Base-by-base conservation (phyloP, 1,140 invertebrate genomes). In the Leptopilina clavipes region DNA sequence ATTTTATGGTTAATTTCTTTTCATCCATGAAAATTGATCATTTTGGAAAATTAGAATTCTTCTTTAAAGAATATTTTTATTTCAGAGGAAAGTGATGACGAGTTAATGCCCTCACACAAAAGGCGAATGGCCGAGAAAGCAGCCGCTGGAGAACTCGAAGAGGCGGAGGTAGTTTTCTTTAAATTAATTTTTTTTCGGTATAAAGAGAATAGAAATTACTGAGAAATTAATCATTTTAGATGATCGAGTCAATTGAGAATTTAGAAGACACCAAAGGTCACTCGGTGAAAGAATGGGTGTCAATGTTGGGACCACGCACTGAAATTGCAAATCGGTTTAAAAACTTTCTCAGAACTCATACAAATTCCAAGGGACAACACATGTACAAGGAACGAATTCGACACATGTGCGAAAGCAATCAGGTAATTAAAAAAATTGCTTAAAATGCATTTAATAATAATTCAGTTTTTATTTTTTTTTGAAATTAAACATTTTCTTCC, bases 261-360 rank as follows among this genome's bases (percentile, higher is more conserved):
- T 91, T 99, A 9, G 98, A 99, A 90, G 98, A 99, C 85, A 96
- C 95, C 0, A 97, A 98, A 88, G 97, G 97, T 6, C 94, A 98
- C 84, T 93, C 95, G 1, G 94, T 97, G 0, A 95, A 96, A 82
- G 98, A 99, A 85, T 99, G 98, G 97, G 97, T 99, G 0, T 93
- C 95, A 71, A 97, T 99, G 96, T 90, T 98, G 70, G 98, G 96
- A n/a, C 97, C 98, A 0, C 92, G 95, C 70, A 98, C 96, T 11
- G 98, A 99, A 92, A 99, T 99, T 84, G 95, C 96, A 65, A 98
- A 99, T 90, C 93, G 98, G 72, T 99, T 99, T 86, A 98, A 98
- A 87, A 98, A 97, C 83, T 99, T 99, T 88, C 90, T 99, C 17
- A 93, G 97, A 52, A 99, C 96, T 25, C 97, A 95, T 90, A 94